These are phyloP conservation scores for Orthosia gracilis DNA, from an alignment of 2,888 invertebrate genomes.

Conservation along the genomic window DNA sequence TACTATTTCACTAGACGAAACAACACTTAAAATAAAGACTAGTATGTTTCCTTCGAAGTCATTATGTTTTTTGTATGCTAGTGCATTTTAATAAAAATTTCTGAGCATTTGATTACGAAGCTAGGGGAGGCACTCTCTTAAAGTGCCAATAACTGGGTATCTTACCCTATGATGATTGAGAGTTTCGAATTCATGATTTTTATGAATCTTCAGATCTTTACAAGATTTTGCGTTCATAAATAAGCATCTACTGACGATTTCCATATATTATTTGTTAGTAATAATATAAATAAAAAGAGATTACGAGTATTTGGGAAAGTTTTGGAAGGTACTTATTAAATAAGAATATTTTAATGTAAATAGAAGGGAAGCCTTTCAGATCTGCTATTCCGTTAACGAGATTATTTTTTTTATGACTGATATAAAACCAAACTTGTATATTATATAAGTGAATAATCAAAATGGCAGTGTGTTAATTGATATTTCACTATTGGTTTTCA, in stretches of 20 bases:
- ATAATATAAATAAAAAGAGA: background rate
- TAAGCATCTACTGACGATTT: conserved; percentile 47
- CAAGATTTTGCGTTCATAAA: conserved; percentile 4
- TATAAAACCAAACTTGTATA: conserved; percentile 5
- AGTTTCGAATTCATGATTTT: background rate
- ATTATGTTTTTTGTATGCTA: too few species aligned
- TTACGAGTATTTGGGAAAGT: conserved; percentile 46
- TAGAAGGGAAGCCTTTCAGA: conserved; percentile 45
- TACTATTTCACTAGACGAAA: too few species aligned
- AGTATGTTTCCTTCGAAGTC: too few species aligned
- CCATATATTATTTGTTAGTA: conserved; percentile 14
- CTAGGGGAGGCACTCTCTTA: too few species aligned
- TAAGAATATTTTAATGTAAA: conserved; percentile 5
- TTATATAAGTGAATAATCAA: conserved; percentile 4
- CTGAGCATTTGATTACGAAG: too few species aligned
- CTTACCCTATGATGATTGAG: background rate
- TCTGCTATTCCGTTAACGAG: conserved; percentile 20
- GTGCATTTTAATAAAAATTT: too few species aligned
- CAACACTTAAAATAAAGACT: too few species aligned
- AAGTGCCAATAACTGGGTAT: too few species aligned
- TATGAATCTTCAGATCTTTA: background rate
- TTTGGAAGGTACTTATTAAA: conserved; percentile 46
- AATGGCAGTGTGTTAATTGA: conserved; percentile 27
- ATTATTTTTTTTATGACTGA: background rate
- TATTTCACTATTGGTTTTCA: background rate